Conservation (phyloP, 1,140 invertebrate genomes). For the Aporrectodea caliginosa region DNA sequence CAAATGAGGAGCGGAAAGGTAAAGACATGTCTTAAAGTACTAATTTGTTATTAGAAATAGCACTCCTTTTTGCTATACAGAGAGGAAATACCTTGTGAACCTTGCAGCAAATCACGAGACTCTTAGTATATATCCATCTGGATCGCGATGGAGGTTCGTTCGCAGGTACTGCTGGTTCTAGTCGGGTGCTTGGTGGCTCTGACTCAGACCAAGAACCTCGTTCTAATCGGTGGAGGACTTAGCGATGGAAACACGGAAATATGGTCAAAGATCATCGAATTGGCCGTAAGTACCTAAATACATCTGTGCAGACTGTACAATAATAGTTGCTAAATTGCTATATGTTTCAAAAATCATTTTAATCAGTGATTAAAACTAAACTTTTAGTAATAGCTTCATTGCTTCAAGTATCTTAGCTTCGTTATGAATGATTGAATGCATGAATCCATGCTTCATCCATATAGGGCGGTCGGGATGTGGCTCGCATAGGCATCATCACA, state of each 20-base stretch:
- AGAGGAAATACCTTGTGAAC: too few species aligned
- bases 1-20: too few species aligned
- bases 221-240: conserved; percentile 42
- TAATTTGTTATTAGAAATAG: too few species aligned
- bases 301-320: not conserved
- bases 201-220: conserved; percentile 34
- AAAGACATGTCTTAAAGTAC: too few species aligned
- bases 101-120: too few species aligned
- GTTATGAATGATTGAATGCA: too few species aligned
- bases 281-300: conserved; percentile 39
- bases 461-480: conserved; percentile 39
- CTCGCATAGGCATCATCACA: conserved; percentile 40
- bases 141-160: too few species aligned
- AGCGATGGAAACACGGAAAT: conserved; percentile 40
- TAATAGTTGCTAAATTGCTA: not conserved
- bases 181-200: not conserved
- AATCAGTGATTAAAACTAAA: not conserved
- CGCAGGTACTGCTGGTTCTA: not conserved
- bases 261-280: conserved; percentile 38
- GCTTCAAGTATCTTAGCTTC: too few species aligned
- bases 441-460: not conserved
- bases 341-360: not conserved
- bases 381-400: too few species aligned
- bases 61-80: too few species aligned
- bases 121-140: too few species aligned